Base-by-base conservation (phyloP, 2,888 invertebrate species). In the Plagodis pulveraria region DNA sequence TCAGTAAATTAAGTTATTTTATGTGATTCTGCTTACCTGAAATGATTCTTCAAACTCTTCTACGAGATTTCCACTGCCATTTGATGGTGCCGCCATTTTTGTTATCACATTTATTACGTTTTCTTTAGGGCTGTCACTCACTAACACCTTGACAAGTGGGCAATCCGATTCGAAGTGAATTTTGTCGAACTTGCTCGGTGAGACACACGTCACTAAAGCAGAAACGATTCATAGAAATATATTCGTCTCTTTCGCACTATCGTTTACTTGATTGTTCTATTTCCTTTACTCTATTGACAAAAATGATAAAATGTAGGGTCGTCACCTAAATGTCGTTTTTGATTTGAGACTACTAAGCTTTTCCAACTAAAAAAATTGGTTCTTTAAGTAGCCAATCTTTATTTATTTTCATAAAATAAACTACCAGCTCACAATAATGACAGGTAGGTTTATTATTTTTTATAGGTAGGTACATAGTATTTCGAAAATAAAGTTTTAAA, bases 21-120 rank as follows among this genome's bases (percentile, higher is more conserved):
- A 22, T 40, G 36, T 33, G 35, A 50, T 38, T 54, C 50, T 51
- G 63, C 77, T 85, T 92, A 96, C 96, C 94, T 97, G 97, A 88
- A 97, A 97, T 5, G 97, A 96, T 92, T 97, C 97, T 87, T 97
- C 97, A 77, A 98, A 97, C 86, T 97, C 97, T 79, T 97, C 97
- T 53, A 97, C 97, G 54, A 97, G 90, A 92, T 97, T 97, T 45
- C 97, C 96, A 85, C 96, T 96, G 62, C 96, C 97, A 80, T 96
- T 97, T 60, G 96, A 96, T 63, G 96, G 96, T 62, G 96, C 95
- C 79, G 96, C 95, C 96, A 96, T 96, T 72, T 72, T 76, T 48
- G 6, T 40, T 50, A 50, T 57, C 57, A 63, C 68, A 63, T 62
- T 54, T 50, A 66, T 48, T 41, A 43, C 57, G 12, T 49, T 62